A percentile compares a stretch with the other conserved stretches of the same genome.
Evolutionary conservation across 2,888 invertebrate species (phyloP).

Genomic region (Theristus sp.): DNA sequence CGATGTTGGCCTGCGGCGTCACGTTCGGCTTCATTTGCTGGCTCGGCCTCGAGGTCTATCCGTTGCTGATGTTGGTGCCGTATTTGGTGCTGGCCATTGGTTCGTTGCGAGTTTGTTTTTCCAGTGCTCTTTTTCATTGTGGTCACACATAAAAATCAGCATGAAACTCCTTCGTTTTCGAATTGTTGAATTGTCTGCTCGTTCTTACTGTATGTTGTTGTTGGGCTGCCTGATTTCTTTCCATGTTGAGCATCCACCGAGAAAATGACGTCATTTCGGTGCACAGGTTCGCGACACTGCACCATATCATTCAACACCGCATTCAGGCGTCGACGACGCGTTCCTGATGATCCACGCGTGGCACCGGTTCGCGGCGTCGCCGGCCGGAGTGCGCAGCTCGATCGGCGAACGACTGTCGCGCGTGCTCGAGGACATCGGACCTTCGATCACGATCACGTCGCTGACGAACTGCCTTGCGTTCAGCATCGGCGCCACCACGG

Average conservation of each 20-base stretch:
- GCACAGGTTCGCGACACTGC: no score
- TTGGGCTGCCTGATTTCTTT: no score
- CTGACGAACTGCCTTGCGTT: slow-evolving; percentile 12
- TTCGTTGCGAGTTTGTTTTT: neutral
- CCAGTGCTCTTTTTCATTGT: neutral
- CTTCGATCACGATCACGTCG: slow-evolving; percentile 10
- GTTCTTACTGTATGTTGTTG: neutral
- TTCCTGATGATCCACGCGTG: slow-evolving; percentile 11
- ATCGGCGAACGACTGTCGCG: neutral
- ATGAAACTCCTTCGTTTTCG: no score
- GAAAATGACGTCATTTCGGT: no score
- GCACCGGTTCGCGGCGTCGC: slow-evolving; percentile 3
- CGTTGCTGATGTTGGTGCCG: slow-evolving; percentile 11
- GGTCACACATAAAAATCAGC: neutral
- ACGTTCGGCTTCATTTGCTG: slow-evolving; percentile 10
- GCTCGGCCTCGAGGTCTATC: slow-evolving; percentile 9
- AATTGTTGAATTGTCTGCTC: neutral
- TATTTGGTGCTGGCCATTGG: slow-evolving; percentile 11
- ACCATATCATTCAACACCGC: no score
- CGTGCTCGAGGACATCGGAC: slow-evolving; percentile 9
- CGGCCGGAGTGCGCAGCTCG: neutral
- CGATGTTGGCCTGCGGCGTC: slow-evolving; percentile 8
- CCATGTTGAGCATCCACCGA: neutral
- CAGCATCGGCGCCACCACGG: slow-evolving; percentile 9
- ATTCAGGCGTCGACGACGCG: slow-evolving; percentile 12